Evolutionary conservation across 2,797 vertebrate genomes (phyloP), one percentile per base, ranked within the genome.

Genomic region (Poeciliopsis infans): DNA sequence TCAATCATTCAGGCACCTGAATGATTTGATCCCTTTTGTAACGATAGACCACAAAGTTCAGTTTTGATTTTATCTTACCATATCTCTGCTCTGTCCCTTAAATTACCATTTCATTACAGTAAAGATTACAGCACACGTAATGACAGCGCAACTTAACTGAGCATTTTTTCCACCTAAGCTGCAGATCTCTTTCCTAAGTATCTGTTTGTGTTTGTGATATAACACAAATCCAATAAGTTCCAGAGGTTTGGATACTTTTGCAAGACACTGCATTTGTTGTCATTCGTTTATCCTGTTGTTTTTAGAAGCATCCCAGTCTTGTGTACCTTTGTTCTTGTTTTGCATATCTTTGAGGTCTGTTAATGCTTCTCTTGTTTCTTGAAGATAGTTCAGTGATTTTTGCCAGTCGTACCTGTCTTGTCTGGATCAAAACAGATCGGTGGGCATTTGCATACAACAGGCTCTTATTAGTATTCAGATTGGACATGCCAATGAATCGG

Each of bases 401-500:
- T 45, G 39, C 25, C 39, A n/a, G 23, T 69, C 10, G 25, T 69
- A 43, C 11, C 39, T 5, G 23, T 25, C 66, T 41, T 41, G 64
- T 39, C 36, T 39, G 36, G 7, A 41, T 39, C 3, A 39, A 20
- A 43, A 13, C 3, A 28, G 5, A 8, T 12, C 31, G 10, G 25
- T 47, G 0, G 1, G 43, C 20, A 39, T 33, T 66, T 53, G 59
- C 75, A 77, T 73, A 75, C 80, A 80, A 8, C 66, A 76, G 10
- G 20, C 10, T 68, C 10, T 79, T 25, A 53, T 55, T 53, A 33
- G 33, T 77, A 72, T 85, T 83, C 47, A 78, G 5, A 53, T 7
- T 47, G 39, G 71, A 49, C 15, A 84, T 71, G 64, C 46, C 80
- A 39, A 64, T 87, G n/a, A 80, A 78, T 59, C 7, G 33, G 39